phyloP scores from a whole-genome alignment of 2,113 vertebrate species.

The Tricholaema leucomelas region DNA sequence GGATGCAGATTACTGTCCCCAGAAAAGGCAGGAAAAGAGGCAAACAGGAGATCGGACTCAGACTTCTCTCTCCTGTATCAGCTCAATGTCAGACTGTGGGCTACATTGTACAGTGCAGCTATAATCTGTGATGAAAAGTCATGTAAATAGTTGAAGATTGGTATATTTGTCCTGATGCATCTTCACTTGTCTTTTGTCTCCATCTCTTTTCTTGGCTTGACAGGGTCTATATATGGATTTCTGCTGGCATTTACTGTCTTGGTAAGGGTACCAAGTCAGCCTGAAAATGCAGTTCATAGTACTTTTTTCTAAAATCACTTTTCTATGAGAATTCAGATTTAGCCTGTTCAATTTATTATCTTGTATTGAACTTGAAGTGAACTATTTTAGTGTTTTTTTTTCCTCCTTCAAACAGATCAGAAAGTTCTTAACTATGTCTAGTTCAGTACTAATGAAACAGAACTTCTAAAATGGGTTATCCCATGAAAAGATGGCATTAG shows the following conservation, averaged over 20 bases:
- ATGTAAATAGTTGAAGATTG: neutral
- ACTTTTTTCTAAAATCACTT: neutral
- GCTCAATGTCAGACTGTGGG: neutral
- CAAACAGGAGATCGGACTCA: neutral
- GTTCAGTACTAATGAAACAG: neutral
- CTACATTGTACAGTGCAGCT: neutral
- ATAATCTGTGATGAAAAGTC: neutral
- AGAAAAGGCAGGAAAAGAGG: neutral
- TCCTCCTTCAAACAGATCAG: neutral
- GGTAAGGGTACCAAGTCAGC: neutral
- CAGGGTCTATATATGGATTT: neutral
- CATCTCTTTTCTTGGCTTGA: neutral
- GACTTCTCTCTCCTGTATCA: neutral
- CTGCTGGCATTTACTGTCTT: neutral
- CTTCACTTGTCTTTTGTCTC: neutral
- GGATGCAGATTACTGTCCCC: neutral
- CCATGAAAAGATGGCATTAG: neutral
- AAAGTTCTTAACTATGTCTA: neutral
- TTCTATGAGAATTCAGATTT: neutral
- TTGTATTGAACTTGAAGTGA: neutral
- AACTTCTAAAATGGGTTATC: neutral
- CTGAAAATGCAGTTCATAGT: accelerated
- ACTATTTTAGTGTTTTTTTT: neutral
- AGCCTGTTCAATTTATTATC: neutral
- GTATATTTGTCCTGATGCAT: neutral